Conservation (phyloP, 2,113 vertebrate genomes). For the Penelope pileata region DNA sequence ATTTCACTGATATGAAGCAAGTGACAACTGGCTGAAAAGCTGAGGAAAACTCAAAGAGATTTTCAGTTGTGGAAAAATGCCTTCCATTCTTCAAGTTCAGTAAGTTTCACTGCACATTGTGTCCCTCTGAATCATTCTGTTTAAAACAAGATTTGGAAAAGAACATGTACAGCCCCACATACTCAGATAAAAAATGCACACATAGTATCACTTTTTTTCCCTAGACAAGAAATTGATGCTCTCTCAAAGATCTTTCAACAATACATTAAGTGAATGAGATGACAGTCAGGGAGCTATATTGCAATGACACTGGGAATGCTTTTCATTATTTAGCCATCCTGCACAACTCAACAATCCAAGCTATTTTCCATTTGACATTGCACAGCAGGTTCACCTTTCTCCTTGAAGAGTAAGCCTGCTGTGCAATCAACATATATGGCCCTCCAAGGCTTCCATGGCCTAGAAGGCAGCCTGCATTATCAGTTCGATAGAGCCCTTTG, state of each 20-base stretch:
- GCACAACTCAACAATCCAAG: neutral
- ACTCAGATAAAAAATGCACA: neutral
- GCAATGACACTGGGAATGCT: neutral
- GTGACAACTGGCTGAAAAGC: neutral
- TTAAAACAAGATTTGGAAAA: neutral
- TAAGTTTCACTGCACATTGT: neutral
- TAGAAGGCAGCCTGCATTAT: constrained; percentile 19
- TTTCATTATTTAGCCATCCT: neutral
- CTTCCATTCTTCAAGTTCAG: neutral
- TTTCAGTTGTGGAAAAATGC: neutral
- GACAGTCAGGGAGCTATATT: neutral
- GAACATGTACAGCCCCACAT: neutral
- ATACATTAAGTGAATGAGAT: neutral
- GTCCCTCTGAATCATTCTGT: neutral
- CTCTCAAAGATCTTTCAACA: neutral
- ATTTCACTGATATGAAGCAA: neutral
- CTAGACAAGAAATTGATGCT: neutral
- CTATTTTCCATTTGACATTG: constrained; percentile 8
- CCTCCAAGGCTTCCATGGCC: constrained; percentile 46
- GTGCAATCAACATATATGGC: constrained; percentile 35
- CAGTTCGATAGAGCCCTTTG: neutral
- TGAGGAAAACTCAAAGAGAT: neutral
- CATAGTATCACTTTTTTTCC: neutral
- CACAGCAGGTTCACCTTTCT: constrained; percentile 27
- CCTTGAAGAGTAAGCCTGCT: constrained; percentile 40